Conservation (phyloP, 2,888 invertebrate species). For the Hypomecis atomaria region DNA sequence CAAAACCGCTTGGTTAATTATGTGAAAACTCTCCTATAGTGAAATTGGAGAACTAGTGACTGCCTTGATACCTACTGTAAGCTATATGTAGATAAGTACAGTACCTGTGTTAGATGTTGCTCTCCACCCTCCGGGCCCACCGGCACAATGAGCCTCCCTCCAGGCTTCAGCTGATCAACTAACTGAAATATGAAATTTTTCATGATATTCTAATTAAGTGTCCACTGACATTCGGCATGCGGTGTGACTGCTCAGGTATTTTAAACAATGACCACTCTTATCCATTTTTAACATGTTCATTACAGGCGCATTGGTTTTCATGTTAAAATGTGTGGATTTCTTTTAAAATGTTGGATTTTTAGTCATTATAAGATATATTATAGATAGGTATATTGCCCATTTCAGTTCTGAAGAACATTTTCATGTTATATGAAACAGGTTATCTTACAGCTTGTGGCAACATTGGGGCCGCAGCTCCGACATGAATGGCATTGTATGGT, state of each 20-base stretch:
- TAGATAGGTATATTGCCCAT: no score
- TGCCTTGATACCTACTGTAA: no score
- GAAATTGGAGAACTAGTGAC: no score
- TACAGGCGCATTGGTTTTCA: no score
- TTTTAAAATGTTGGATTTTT: not conserved
- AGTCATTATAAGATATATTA: no score
- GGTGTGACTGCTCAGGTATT: no score
- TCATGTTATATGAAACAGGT: not conserved
- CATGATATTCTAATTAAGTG: no score
- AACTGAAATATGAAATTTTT: conserved; percentile 79
- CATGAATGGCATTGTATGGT: conserved; percentile 97
- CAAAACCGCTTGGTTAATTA: no score
- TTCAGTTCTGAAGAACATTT: not conserved
- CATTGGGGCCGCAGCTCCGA: conserved; percentile 93
- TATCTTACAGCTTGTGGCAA: conserved; percentile 89
- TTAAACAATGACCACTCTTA: no score
- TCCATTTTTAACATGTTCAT: no score
- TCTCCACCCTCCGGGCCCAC: conserved; percentile 94
- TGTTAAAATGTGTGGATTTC: no score
- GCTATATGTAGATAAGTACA: not conserved
- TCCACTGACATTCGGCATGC: not conserved
- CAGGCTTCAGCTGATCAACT: conserved; percentile 94
- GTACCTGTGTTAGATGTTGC: conserved; percentile 92
- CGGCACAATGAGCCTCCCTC: conserved; percentile 96
- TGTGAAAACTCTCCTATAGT: no score